Conservation (phyloP, 2,113 vertebrate species). For the Romanogobio albipinnatus region DNA sequence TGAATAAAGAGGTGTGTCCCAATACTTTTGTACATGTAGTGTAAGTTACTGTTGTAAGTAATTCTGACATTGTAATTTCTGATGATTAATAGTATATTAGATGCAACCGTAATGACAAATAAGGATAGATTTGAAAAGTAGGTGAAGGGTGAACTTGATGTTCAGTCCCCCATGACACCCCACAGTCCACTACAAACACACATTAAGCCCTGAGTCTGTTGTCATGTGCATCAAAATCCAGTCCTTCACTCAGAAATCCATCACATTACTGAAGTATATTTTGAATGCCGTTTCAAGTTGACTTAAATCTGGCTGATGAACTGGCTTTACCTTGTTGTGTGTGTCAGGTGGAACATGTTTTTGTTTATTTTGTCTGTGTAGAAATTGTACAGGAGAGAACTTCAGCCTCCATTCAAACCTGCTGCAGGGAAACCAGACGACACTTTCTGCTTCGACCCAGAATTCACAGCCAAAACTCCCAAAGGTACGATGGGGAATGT, state of each 20-base stretch:
- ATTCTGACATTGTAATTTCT: not conserved
- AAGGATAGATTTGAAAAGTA: not conserved
- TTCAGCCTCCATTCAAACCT: constrained; percentile 95
- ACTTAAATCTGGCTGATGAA: not conserved
- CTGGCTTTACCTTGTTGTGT: not conserved
- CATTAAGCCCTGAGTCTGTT: not conserved
- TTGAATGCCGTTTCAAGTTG: not conserved
- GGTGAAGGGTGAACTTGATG: not conserved
- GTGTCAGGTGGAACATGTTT: not conserved
- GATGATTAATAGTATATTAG: not conserved
- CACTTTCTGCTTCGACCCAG: constrained; percentile 98
- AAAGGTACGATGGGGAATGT: constrained; percentile 81
- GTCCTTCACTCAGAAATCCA: not conserved
- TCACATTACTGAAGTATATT: not conserved
- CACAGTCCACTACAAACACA: not conserved
- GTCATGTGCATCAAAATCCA: not conserved
- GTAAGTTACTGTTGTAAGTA: too few relatives aligned
- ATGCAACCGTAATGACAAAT: not conserved
- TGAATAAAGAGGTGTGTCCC: too few relatives aligned
- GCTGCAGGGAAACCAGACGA: constrained; percentile 96
- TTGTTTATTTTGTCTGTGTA: constrained; percentile 59
- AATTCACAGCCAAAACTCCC: constrained; percentile 98
- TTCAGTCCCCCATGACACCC: not conserved
- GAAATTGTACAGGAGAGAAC: constrained; percentile 94
- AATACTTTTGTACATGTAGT: too few relatives aligned